Conservation (phyloP, 2,797 vertebrate genomes). For the Poecilia wingei region DNA sequence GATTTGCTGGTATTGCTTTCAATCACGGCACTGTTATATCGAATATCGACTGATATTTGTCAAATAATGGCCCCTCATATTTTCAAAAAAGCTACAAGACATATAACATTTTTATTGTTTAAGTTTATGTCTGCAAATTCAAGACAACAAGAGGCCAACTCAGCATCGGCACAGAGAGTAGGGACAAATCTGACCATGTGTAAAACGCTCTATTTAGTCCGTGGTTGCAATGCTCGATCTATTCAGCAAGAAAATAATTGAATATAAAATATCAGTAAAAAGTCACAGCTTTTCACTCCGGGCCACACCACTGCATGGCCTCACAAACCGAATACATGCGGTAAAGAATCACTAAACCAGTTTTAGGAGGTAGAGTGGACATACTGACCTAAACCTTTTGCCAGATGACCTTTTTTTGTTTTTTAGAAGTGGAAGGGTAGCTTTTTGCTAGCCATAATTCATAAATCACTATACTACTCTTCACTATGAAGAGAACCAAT, state of each 20-base stretch:
- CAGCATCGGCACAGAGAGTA: constrained; percentile 46
- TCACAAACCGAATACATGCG: constrained; percentile 49
- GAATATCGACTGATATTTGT: not conserved
- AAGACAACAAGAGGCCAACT: constrained; percentile 29
- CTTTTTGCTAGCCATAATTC: not conserved
- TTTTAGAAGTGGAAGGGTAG: not conserved
- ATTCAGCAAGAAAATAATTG: constrained; percentile 70
- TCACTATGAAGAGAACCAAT: not conserved
- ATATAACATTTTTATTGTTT: not conserved
- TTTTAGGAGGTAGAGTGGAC: constrained; percentile 28
- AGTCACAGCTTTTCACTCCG: constrained; percentile 45
- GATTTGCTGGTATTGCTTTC: not conserved
- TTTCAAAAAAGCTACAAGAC: not conserved
- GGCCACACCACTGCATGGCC: constrained; percentile 20
- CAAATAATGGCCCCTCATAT: not conserved
- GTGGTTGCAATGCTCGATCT: constrained; percentile 53
- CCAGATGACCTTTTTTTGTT: constrained; percentile 35
- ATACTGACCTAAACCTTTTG: constrained; percentile 37
- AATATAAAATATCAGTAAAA: constrained; percentile 69
- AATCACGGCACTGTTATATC: not conserved
- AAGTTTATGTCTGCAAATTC: constrained; percentile 13
- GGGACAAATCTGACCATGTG: constrained; percentile 61
- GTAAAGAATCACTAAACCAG: constrained; percentile 62
- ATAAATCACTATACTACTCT: not conserved
- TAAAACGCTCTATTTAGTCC: constrained; percentile 63